Conservation (phyloP, 2,113 vertebrate genomes). For the Strix uralensis region DNA sequence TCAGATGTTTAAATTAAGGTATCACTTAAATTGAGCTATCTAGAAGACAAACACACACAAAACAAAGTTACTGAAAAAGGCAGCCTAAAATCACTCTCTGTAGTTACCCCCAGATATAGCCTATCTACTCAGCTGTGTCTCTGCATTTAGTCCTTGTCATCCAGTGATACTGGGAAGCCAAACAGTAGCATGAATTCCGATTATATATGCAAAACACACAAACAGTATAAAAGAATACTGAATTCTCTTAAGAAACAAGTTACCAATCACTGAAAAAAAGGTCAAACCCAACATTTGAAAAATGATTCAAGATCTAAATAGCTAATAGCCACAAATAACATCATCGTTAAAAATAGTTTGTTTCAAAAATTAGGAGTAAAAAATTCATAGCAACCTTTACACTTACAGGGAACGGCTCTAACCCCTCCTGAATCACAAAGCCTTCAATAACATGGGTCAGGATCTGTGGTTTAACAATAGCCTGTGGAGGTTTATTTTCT, state of each 20-base stretch:
- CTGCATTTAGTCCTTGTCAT: background rate
- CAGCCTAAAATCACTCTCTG: background rate
- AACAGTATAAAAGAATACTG: background rate
- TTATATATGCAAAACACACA: background rate
- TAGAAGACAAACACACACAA: background rate
- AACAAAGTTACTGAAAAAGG: background rate
- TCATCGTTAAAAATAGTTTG: background rate
- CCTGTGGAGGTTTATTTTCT: constrained; percentile 83
- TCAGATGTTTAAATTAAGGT: background rate
- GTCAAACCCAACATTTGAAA: background rate
- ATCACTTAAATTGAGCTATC: background rate
- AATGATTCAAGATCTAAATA: background rate
- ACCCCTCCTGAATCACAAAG: constrained; percentile 96
- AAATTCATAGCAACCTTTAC: background rate
- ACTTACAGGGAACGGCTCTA: constrained; percentile 93
- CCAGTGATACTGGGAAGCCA: background rate
- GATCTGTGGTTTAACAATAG: constrained; percentile 87
- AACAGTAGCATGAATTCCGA: background rate
- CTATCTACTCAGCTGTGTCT: background rate
- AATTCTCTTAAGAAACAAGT: background rate
- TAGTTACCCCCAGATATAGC: background rate
- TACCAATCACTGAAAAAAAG: background rate
- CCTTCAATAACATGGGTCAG: constrained; percentile 97
- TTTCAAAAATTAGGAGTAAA: background rate
- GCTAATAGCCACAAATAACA: background rate